Conservation (phyloP, 2,888 invertebrate species). For the Itoplectis maculator region DNA sequence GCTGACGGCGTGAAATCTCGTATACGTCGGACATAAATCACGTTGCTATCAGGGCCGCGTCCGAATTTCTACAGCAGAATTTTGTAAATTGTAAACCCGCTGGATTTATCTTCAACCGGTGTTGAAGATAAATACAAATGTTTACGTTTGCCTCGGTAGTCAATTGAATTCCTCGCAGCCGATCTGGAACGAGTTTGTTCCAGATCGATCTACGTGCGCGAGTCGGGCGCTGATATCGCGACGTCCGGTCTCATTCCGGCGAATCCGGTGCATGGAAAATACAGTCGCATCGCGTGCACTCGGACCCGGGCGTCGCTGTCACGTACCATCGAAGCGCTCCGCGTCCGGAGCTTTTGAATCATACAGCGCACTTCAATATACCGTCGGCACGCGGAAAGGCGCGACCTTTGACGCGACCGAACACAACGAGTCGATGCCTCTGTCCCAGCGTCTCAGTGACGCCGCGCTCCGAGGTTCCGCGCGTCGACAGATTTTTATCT, state of each 20-base stretch:
- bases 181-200: not conserved
- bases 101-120: no score
- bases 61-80: no score
- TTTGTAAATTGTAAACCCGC: no score
- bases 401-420: slow-evolving; percentile 12
- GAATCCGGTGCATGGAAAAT: not conserved
- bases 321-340: not conserved
- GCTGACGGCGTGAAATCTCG: no score
- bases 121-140: no score
- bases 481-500: slow-evolving; percentile 17
- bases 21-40: no score
- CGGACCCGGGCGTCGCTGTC: not conserved
- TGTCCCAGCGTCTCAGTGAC: not conserved
- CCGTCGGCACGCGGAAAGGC: no score
- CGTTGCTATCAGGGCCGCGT: no score
- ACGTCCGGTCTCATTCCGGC: not conserved
- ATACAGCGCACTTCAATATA: not conserved
- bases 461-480: not conserved
- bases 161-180: not conserved
- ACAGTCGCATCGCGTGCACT: not conserved
- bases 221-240: not conserved
- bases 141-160: no score
- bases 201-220: not conserved
- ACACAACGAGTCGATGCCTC: not conserved
- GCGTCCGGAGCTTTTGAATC: slow-evolving; percentile 10